Base-by-base conservation (phyloP, 1,140 invertebrate genomes). In the Drosophila arizonae region DNA sequence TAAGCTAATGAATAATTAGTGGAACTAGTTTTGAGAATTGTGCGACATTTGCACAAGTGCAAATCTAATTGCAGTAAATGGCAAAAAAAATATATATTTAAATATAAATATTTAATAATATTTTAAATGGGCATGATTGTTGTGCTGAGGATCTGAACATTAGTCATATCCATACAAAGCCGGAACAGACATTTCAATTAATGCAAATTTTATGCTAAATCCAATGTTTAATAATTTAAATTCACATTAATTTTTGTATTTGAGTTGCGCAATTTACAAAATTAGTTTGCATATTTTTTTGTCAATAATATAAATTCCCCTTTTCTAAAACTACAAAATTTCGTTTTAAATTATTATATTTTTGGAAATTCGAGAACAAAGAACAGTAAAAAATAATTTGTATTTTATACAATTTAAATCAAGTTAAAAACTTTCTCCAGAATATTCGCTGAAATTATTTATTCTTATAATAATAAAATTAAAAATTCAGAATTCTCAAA, bases 11-110 rank as follows among this genome's bases (percentile, higher is more conserved):
- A 36, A 55, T 70, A 78, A 82, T 82, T 61, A 77, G 43, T 48
- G 51, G 50, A 81, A 81, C 82, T 74, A 62, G 82, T 76, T 86
- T 64, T 66, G 58, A 48, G 48, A 58, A 76, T 84, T 84, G 68
- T 67, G 68, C 80, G 84, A 82, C 66, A 45, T 50, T 46, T 63
- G 48, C 62, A 81, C 77, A 66, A 68, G 64, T 82, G 77, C 81
- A 39, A 39, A 77, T 65, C 63, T 57, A 76, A 72, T 66, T 60
- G 30, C 64, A 76, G 66, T 67, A 60, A 63, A 79, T 75, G 13
- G 54, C 41, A 54, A 62, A 67, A 48, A 57, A 66, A 13, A 21
- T 41, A 45, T 30, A 45, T 55, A 28, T 17, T 13, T 54, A 39
- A 48, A 33, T 9, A 75, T 69, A 45, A 76, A 80, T 67, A 61